These are phyloP conservation scores for Oryzias curvinotus DNA, from an alignment of 2,113 vertebrate genomes.

Conservation along the genomic window DNA sequence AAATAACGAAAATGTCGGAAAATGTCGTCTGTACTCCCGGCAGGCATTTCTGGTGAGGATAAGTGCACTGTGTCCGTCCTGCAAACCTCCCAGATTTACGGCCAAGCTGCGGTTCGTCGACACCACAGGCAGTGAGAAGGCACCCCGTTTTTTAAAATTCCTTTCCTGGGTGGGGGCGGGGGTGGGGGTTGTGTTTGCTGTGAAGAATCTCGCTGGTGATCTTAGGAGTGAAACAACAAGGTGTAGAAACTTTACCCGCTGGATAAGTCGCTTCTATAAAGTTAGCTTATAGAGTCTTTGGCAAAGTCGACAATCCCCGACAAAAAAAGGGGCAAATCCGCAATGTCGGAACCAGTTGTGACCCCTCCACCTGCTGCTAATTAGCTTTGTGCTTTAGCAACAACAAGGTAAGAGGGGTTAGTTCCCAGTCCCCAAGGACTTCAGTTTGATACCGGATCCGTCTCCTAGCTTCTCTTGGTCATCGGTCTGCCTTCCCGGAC, in stretches of 20 bases:
- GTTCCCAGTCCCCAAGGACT: too few relatives aligned
- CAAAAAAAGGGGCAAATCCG: too few relatives aligned
- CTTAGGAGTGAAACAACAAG: constrained; percentile 17
- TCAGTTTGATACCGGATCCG: too few relatives aligned
- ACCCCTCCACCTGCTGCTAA: too few relatives aligned
- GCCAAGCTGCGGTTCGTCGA: not conserved
- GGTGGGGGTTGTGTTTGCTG: constrained; percentile 30
- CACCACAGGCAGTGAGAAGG: constrained; percentile 50
- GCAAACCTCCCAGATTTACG: constrained; percentile 34
- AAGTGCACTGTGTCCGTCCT: constrained; percentile 61
- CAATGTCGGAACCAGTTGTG: too few relatives aligned
- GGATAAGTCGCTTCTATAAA: constrained; percentile 18
- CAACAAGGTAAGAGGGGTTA: too few relatives aligned
- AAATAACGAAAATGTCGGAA: constrained; percentile 19
- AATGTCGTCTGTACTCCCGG: constrained; percentile 28
- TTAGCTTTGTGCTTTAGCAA: too few relatives aligned
- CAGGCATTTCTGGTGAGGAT: constrained; percentile 66
- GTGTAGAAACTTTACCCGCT: constrained; percentile 17
- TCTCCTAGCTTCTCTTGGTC: constrained; percentile 60
- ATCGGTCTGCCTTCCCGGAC: constrained; percentile 70
- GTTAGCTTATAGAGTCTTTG: constrained; percentile 59
- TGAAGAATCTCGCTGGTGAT: constrained; percentile 61
- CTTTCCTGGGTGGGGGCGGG: constrained; percentile 13
- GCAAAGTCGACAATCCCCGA: constrained; percentile 45
- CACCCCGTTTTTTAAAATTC: constrained; percentile 40